Base-by-base conservation (phyloP, 2,888 invertebrate species). In the Caenorhabditis drosophilae region DNA sequence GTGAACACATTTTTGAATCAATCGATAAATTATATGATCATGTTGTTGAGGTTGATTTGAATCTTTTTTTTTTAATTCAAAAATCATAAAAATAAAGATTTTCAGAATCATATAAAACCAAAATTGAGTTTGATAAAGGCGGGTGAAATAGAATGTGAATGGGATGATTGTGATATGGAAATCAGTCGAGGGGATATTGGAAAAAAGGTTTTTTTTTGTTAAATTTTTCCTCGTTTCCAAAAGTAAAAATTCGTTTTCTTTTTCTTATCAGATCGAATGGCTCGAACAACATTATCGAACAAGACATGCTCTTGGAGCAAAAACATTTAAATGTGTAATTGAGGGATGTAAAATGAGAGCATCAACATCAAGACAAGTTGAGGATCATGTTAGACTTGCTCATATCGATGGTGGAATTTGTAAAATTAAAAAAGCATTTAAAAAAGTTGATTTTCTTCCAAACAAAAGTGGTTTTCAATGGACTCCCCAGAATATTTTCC, bases 121-220 rank as follows among this genome's bases (percentile, higher is more conserved):
- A n/a, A n/a, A n/a, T n/a, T n/a, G n/a, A n/a, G n/a, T n/a, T n/a
- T n/a, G n/a, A n/a, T n/a, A n/a, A n/a, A n/a, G n/a, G n/a, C n/a
- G n/a, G n/a, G n/a, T n/a, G n/a, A n/a, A 7, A 6, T 23, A 16
- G 25, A 25, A 40, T 26, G 7, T 4, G 9, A 22, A 49, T 38
- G 26, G 49, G 48, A 9, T 16, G 40, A 41, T 23, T 41, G 41
- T 41, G 41, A 41, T 9, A 41, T 41, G 41, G 41, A 41, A 6
- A 41, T 41, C 3, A 7, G 11, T 7, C 41, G 41, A 7, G 41
- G 41, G 4, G 22, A 18, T 6, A 3, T 20, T 22, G 7, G 22
- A 9, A 41, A 41, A 22, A 41, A 41, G 16, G 41, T 41, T 12
- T 31, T 9, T 31, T 9, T 31, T 31, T 31, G 12, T 31, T 9